Evolutionary conservation across 2,113 vertebrate species (phyloP).

Genomic region (Oxyura jamaicensis): DNA sequence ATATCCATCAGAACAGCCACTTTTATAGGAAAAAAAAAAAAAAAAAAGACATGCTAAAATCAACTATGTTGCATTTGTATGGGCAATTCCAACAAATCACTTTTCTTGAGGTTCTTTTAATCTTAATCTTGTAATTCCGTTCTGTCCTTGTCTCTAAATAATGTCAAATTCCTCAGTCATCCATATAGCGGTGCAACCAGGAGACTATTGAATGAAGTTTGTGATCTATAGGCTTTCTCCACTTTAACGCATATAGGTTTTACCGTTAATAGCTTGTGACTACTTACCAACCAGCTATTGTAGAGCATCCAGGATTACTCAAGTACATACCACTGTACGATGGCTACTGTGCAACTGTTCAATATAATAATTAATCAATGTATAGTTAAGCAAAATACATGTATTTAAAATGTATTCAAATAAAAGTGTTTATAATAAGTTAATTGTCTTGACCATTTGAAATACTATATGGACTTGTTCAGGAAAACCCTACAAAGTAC

Average conservation of each 20-base stretch:
- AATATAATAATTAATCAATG: neutral
- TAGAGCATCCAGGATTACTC: neutral
- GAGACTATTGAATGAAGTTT: neutral
- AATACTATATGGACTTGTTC: neutral
- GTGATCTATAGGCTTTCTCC: rapidly evolving
- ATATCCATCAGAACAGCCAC: neutral
- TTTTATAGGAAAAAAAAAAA: neutral
- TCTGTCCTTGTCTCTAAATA: neutral
- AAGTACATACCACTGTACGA: neutral
- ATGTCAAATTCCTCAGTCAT: neutral
- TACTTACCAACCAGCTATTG: neutral
- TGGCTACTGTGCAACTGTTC: neutral
- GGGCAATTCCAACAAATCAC: neutral
- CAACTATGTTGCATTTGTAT: neutral
- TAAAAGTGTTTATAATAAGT: rapidly evolving
- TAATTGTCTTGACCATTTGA: neutral
- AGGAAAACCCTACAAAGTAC: neutral
- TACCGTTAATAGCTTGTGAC: rapidly evolving
- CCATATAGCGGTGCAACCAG: neutral
- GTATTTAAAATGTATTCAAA: neutral
- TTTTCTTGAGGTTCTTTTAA: neutral
- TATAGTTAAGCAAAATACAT: neutral
- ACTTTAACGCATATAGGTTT: neutral
- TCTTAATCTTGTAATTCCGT: neutral
- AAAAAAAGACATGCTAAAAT: neutral